These are phyloP conservation scores for Apostichopus leukothele DNA, from an alignment of 53 echinoderm and acorn worm species.

Conservation along the genomic window DNA sequence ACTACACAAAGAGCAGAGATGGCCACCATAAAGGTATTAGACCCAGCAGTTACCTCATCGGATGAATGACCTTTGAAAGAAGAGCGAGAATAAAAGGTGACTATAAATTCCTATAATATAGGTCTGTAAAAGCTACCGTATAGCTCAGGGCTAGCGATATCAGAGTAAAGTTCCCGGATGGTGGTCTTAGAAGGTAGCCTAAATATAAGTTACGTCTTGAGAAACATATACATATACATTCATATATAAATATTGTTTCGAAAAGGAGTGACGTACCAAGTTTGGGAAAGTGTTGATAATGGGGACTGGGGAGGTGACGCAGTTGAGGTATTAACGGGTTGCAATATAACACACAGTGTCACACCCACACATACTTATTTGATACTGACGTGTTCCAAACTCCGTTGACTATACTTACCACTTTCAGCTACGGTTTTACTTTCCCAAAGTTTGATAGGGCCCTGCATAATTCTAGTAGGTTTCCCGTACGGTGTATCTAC, in stretches of 20 bases:
- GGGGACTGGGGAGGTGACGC: too few relatives aligned
- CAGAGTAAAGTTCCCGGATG: too few relatives aligned
- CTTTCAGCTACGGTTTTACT: not conserved
- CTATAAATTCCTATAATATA: not conserved
- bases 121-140: not conserved
- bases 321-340: too few relatives aligned
- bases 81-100: not conserved
- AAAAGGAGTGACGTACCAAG: too few relatives aligned
- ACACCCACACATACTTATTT: too few relatives aligned
- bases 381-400: too few relatives aligned
- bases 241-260: too few relatives aligned
- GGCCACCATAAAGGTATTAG: not conserved
- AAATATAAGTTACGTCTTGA: too few relatives aligned
- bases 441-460: not conserved
- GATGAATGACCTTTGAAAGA: not conserved
- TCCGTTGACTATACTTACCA: not conserved
- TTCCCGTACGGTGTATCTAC: not conserved
- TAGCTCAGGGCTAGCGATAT: not conserved
- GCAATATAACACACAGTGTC: too few relatives aligned
- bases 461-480: not conserved
- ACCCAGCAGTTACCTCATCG: not conserved
- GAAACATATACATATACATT: too few relatives aligned
- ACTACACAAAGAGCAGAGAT: not conserved
- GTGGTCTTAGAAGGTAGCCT: too few relatives aligned
- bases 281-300: too few relatives aligned